Base-by-base conservation (phyloP, 2,797 vertebrate species). In the Parambassis ranga region DNA sequence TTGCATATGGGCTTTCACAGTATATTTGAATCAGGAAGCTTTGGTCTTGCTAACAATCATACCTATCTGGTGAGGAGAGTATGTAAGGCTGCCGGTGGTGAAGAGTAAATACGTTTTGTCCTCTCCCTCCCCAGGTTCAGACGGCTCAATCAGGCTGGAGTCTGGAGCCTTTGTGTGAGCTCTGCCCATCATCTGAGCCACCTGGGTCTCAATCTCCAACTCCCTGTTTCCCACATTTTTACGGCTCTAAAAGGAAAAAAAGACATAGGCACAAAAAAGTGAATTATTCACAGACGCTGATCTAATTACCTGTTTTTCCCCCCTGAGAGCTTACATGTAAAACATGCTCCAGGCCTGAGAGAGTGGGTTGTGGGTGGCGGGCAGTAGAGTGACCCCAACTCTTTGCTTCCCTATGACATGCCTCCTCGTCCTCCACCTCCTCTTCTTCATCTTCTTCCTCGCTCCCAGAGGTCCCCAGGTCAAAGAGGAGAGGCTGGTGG, bases 31-130 rank as follows among this genome's bases (percentile, higher is more conserved):
- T n/a, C 13, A 32, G 30, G 16, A 10, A 35, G 3, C 28, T 37
- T 6, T 10, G 11, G 8, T 23, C 53, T 30, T 2, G 4, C 15
- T 41, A 7, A 6, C n/a, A 1, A 5, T n/a, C 63, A 51, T 90
- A 98, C 97, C 98, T 69, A 99, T 99, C 90, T 99, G 97, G 85
- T 99, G 98, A 0, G 98, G 97, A 0, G 96, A 95, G 85, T 98
- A 98, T 10, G 98, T 98, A 84, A 98, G 96, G 92, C 96, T 96
- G 73, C 97, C 98, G 0, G 96, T 98, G 88, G 96, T 99, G 87
- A 99, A 98, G 84, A 99, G 94, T 58, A 99, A 89, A 71, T 98
- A 99, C 0, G 98, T 99, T 77, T 90, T 94, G 77, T 92, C 92
- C 67, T 92, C 89, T 18, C 50, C 68, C 8, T 87, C 91, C 35